A percentile compares a stretch with the other conserved stretches of the same genome.
Evolutionary conservation across 2,888 invertebrate species (phyloP).

Genomic region (Pammene fasciana): DNA sequence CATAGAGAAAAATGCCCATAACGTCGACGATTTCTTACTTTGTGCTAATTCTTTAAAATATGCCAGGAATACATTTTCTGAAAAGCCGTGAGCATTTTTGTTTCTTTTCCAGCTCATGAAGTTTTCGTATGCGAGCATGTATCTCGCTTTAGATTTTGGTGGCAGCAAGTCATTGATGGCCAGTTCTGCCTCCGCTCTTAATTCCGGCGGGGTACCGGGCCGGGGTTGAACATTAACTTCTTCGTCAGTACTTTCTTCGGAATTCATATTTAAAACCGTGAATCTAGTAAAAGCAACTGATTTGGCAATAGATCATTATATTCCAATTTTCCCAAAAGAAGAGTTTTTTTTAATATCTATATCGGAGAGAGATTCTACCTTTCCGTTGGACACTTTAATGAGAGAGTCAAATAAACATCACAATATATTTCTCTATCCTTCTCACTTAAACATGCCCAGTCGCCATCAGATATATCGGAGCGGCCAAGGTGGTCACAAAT

Average conservation of each 20-base stretch:
- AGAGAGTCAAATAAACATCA: too few relatives aligned
- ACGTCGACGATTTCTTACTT: neutral
- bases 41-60: neutral
- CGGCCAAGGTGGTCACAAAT: too few relatives aligned
- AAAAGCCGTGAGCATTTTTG: neutral
- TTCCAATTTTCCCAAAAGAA: too few relatives aligned
- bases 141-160: neutral
- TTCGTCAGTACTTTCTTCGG: neutral
- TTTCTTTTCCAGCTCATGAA: neutral
- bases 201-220: neutral
- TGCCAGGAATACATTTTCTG: neutral
- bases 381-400: too few relatives aligned
- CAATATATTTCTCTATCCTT: too few relatives aligned
- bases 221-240: neutral
- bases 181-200: neutral
- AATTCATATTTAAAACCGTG: neutral
- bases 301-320: too few relatives aligned
- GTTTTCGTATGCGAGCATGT: neutral
- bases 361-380: too few relatives aligned
- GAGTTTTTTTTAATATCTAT: too few relatives aligned
- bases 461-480: too few relatives aligned
- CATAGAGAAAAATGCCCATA: slow-evolving; percentile 1
- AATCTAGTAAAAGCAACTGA: too few relatives aligned
- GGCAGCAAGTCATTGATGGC: neutral
- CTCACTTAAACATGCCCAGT: too few relatives aligned